These are phyloP conservation scores for Graptemys geographica DNA, from an alignment of 2,797 vertebrate genomes.

Conservation along the genomic window DNA sequence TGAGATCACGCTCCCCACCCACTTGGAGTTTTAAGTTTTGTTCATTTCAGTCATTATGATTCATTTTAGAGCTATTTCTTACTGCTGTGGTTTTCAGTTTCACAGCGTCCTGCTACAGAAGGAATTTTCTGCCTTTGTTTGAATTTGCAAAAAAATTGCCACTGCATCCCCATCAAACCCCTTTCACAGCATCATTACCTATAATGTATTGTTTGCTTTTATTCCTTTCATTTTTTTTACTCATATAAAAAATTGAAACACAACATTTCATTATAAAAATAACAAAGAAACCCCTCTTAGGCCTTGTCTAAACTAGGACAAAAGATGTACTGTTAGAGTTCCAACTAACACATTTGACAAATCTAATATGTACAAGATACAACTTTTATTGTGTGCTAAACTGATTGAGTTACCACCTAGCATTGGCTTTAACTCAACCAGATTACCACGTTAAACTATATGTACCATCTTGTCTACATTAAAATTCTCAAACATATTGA, in stretches of 20 bases:
- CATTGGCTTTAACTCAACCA: background rate
- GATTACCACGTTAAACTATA: background rate
- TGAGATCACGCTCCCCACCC: background rate
- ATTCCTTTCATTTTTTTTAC: slow-evolving; percentile 7
- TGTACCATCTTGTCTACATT: background rate
- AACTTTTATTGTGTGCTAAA: background rate
- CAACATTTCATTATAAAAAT: background rate
- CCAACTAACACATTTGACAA: background rate
- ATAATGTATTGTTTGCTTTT: slow-evolving; percentile 1
- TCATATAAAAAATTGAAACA: background rate
- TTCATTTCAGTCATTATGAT: background rate
- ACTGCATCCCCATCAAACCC: slow-evolving; percentile 22
- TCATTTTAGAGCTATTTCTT: background rate
- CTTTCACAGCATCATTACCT: slow-evolving; percentile 18
- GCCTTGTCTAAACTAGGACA: background rate
- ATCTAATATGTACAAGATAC: background rate
- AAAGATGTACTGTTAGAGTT: background rate
- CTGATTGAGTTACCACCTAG: background rate
- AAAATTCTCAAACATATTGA: background rate
- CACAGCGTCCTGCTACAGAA: background rate
- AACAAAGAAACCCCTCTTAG: background rate
- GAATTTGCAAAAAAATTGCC: background rate
- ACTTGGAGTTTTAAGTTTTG: background rate
- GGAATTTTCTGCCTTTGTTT: slow-evolving; percentile 54
- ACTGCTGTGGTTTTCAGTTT: slow-evolving; percentile 38